A percentile compares a stretch with the other conserved stretches of the same genome.
phyloP scores from a whole-genome alignment of 2,888 invertebrate species.

The Diloba caeruleocephala region DNA sequence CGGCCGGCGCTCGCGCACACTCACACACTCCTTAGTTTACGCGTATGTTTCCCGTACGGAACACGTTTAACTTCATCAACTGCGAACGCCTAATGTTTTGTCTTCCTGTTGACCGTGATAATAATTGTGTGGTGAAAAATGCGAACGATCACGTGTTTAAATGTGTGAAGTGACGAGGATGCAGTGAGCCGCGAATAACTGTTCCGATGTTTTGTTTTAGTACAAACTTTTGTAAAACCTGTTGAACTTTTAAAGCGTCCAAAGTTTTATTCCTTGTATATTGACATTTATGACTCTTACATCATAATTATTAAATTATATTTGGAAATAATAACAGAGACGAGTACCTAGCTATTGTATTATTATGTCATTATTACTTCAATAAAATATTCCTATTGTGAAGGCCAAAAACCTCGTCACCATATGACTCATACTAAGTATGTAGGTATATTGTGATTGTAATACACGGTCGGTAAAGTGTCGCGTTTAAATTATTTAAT shows the following conservation, averaged over 20 bases:
- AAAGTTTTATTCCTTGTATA: no score
- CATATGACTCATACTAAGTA: constrained; percentile 37
- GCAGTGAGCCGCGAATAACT: constrained; percentile 8
- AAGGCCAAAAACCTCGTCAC: constrained; percentile 43
- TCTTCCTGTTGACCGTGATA: constrained; percentile 35
- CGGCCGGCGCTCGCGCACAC: constrained; percentile 68
- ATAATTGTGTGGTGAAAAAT: constrained; percentile 39
- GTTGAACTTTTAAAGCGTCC: constrained; percentile 26
- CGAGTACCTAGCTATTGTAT: constrained; percentile 17
- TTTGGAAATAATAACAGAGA: constrained; percentile 4
- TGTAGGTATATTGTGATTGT: constrained; percentile 24
- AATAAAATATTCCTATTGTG: constrained; percentile 43
- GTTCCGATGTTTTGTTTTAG: constrained; percentile 8
- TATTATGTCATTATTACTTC: constrained; percentile 39
- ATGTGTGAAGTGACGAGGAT: constrained; percentile 37
- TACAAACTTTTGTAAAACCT: constrained; percentile 11
- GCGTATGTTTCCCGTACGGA: constrained; percentile 73
- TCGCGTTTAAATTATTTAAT: constrained; percentile 22
- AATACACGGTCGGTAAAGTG: constrained; percentile 15
- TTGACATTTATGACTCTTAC: no score
- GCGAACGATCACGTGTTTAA: constrained; percentile 17
- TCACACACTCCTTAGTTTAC: constrained; percentile 74
- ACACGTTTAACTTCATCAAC: constrained; percentile 68
- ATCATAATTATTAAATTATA: constrained; percentile 4
- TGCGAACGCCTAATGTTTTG: constrained; percentile 44